Evolutionary conservation across 2,888 invertebrate genomes (phyloP).

Genomic region (Meteorus cinctellus): DNA sequence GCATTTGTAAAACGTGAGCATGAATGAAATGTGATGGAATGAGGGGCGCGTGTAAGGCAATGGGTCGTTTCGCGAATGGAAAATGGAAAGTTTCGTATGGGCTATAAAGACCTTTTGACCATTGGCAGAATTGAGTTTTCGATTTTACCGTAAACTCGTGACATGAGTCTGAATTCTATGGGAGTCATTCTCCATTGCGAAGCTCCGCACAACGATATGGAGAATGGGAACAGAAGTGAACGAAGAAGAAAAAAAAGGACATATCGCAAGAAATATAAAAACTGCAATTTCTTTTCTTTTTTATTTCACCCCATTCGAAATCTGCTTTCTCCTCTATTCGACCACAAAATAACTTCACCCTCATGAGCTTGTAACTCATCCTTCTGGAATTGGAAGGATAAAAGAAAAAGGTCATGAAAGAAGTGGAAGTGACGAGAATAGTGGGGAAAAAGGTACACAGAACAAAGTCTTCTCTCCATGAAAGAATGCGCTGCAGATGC

Average conservation of each 20-base stretch:
- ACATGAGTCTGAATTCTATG: slow-evolving; percentile 44
- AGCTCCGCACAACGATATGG: slow-evolving; percentile 20
- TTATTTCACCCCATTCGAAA: slow-evolving; percentile 10
- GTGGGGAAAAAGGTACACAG: slow-evolving; percentile 20
- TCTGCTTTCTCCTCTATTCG: neutral
- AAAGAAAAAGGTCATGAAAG: slow-evolving; percentile 16
- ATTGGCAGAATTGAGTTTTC: neutral
- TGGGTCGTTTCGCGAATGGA: neutral
- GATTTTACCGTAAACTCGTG: slow-evolving; percentile 36
- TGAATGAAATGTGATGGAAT: slow-evolving; percentile 4
- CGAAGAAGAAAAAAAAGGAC: neutral
- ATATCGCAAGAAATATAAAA: slow-evolving; percentile 7
- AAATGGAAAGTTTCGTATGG: slow-evolving; percentile 36
- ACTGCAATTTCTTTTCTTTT: neutral
- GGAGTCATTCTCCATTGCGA: neutral
- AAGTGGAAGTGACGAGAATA: slow-evolving; percentile 6
- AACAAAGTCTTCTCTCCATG: slow-evolving; percentile 28
- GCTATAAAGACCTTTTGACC: neutral
- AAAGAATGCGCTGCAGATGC: slow-evolving; percentile 35
- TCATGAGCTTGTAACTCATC: slow-evolving; percentile 24
- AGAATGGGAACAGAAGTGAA: slow-evolving; percentile 26
- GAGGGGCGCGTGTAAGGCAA: neutral
- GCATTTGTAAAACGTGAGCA: slow-evolving; percentile 3
- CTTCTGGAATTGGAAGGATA: slow-evolving; percentile 24
- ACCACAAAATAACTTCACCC: slow-evolving; percentile 12